Conservation (phyloP, 2,797 vertebrate genomes). For the Petrocephalus sullivani region DNA sequence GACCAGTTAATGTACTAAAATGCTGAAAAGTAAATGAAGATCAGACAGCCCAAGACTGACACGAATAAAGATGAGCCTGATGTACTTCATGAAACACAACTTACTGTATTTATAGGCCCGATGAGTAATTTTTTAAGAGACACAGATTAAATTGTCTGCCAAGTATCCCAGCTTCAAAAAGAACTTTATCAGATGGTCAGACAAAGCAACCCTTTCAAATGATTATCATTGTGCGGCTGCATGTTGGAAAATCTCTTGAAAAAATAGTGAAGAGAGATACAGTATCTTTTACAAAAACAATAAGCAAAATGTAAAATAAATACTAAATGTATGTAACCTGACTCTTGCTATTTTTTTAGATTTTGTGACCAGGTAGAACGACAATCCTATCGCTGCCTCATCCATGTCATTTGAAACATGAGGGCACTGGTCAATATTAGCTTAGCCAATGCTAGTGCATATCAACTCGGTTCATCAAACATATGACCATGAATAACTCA, state of each 20-base stretch:
- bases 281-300: background rate
- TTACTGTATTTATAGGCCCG: background rate
- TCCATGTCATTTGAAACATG: background rate
- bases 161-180: background rate
- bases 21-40: background rate
- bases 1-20: background rate
- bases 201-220: background rate
- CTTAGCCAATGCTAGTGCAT: background rate
- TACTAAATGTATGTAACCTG: background rate
- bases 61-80: background rate
- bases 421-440: background rate
- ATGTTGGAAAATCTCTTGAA: background rate
- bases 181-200: background rate
- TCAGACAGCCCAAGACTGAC: background rate
- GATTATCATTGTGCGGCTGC: background rate
- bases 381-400: background rate
- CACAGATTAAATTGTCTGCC: background rate
- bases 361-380: background rate
- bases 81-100: background rate
- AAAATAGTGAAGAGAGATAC: background rate
- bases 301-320: background rate
- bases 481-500: slow-evolving; percentile 21
- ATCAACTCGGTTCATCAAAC: slow-evolving; percentile 8
- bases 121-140: background rate
- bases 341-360: background rate